Percentiles rank a stretch among this genome's conserved stretches.
These are phyloP conservation scores for Philopotamus ludificatus DNA, from an alignment of 1,140 invertebrate genomes.

Conservation along the genomic window DNA sequence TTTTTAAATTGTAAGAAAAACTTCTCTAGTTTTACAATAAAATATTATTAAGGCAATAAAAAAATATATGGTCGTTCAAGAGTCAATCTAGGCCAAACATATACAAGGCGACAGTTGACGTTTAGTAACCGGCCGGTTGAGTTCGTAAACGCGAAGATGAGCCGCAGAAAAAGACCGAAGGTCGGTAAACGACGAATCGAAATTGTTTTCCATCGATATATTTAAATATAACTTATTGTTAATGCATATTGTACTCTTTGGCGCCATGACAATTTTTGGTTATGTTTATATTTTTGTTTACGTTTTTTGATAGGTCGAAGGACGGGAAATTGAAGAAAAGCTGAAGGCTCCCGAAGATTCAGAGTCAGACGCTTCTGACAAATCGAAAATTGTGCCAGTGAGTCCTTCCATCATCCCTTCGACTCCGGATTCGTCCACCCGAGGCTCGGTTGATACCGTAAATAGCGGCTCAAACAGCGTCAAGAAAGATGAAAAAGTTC, in stretches of 20 bases:
- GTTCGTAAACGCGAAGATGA: no score
- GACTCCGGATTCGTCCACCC: conserved; percentile 53
- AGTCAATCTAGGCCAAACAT: no score
- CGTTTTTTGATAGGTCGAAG: conserved; percentile 61
- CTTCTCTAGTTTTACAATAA: no score
- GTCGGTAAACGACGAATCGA: conserved; percentile 45
- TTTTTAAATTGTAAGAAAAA: no score
- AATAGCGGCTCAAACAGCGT: conserved; percentile 23
- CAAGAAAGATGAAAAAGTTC: conserved; percentile 56
- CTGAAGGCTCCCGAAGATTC: conserved; percentile 65
- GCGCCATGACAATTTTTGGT: conserved; percentile 25
- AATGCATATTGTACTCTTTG: no score
- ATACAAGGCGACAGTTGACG: no score
- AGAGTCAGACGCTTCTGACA: conserved; percentile 63
- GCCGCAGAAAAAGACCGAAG: conserved; percentile 65
- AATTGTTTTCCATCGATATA: no score
- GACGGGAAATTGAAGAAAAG: conserved; percentile 68
- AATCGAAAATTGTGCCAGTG: conserved; percentile 56
- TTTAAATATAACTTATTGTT: no score
- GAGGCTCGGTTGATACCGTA: conserved; percentile 38
- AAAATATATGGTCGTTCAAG: no score
- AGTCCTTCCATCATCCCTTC: conserved; percentile 50
- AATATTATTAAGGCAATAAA: no score
- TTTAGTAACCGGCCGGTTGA: no score
- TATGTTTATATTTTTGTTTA: conserved; percentile 46